phyloP scores from a whole-genome alignment of 2,797 vertebrate genomes.

The Dipus sagitta region DNA sequence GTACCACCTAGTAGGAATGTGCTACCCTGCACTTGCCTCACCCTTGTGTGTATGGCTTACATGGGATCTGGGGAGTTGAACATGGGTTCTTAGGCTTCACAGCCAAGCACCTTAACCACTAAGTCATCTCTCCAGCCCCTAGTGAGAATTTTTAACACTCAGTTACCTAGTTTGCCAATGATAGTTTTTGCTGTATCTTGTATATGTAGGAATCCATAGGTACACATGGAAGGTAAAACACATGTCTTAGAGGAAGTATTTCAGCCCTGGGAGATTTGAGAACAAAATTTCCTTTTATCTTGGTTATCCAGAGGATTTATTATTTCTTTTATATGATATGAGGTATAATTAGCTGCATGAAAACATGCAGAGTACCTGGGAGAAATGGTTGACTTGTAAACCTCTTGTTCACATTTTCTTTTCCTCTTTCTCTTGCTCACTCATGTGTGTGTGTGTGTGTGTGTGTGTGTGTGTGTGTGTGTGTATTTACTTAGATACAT shows the following conservation, averaged over 20 bases:
- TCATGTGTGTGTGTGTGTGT: neutral
- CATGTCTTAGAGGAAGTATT: neutral
- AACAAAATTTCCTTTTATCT: neutral
- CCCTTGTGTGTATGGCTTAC: too few relatives aligned
- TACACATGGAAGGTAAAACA: neutral
- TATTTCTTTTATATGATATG: neutral
- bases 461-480: too few relatives aligned
- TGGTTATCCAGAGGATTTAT: neutral
- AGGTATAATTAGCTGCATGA: neutral
- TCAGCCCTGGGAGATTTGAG: neutral
- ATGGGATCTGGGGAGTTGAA: too few relatives aligned
- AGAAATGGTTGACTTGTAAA: neutral
- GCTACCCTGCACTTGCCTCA: too few relatives aligned
- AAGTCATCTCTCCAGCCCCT: too few relatives aligned
- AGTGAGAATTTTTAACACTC: neutral
- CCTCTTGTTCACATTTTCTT: neutral
- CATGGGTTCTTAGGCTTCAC: too few relatives aligned
- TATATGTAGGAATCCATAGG: neutral
- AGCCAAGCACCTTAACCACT: too few relatives aligned
- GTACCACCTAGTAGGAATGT: too few relatives aligned
- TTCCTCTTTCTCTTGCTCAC: neutral
- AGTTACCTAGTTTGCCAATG: neutral
- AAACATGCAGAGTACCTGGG: neutral
- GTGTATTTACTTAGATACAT: neutral
- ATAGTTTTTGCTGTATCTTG: neutral